A percentile compares a stretch with the other conserved stretches of the same genome.
phyloP scores from a whole-genome alignment of 2,888 invertebrate species.

The Reticulitermes lucifugus region DNA sequence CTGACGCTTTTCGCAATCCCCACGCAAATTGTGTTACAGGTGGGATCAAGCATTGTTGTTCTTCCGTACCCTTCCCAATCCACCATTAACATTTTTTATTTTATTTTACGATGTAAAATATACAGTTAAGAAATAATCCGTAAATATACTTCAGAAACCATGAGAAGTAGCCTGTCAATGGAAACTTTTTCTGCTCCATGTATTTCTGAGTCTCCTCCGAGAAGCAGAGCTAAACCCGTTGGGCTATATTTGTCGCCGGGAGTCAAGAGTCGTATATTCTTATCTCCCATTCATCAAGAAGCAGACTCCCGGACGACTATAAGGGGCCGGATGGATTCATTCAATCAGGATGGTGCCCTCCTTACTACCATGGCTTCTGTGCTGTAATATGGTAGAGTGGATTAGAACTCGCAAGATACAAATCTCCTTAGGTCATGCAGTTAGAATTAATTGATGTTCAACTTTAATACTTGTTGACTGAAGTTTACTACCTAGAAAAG shows the following conservation, averaged over 20 bases:
- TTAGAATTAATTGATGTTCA: neutral
- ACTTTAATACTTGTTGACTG: neutral
- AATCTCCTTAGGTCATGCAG: neutral
- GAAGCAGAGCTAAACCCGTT: neutral
- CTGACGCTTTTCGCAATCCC: no score
- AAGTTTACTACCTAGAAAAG: neutral
- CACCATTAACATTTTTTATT: no score
- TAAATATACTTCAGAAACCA: no score
- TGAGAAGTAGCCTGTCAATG: no score
- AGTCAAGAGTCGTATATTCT: neutral
- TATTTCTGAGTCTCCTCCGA: no score
- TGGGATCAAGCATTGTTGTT: no score
- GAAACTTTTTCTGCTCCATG: no score
- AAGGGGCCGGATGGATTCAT: slow-evolving; percentile 19
- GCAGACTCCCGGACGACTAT: neutral
- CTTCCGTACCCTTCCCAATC: no score
- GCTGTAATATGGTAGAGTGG: slow-evolving; percentile 5
- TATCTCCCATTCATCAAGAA: slow-evolving; percentile 32
- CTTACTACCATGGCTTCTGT: neutral
- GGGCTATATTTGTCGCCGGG: neutral
- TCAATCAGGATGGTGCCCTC: slow-evolving; percentile 15
- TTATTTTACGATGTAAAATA: no score
- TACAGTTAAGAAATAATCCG: no score
- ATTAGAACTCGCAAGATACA: neutral
- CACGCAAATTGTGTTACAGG: no score